Evolutionary conservation across 2,888 invertebrate species (phyloP), one percentile per base, ranked within the genome.

Genomic region (Ectropis crepuscularia): DNA sequence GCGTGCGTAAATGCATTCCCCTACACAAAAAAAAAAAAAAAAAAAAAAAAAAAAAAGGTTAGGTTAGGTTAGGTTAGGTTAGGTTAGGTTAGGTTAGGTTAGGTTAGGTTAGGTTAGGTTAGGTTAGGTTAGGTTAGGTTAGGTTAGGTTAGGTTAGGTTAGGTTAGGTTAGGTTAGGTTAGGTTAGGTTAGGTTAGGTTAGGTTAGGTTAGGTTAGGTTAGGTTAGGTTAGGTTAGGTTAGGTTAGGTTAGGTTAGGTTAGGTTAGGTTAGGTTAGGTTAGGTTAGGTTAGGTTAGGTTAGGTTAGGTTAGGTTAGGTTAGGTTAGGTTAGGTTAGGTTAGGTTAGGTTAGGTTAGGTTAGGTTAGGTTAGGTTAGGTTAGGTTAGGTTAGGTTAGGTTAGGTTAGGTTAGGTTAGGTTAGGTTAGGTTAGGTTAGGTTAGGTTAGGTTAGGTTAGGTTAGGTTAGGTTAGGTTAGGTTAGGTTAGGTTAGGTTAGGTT

Each of bases 31-130:
- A n/a, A n/a, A n/a, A n/a, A n/a, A n/a, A n/a, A n/a, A n/a, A n/a
- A n/a, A n/a, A n/a, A n/a, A n/a, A n/a, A n/a, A n/a, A n/a, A n/a
- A n/a, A n/a, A n/a, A n/a, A n/a, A 12, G 39, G 47, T 39, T 63
- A 58, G 64, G 62, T 64, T 64, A 64, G 61, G 63, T 66, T 63
- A 66, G 66, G 58, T 61, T 61, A 63, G 64, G 69, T 61, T 69
- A 61, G 61, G 63, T 64, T 62, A 62, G 62, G 62, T 63, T 67
- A 63, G 63, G 67, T 57, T 60, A 61, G 63, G 63, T 63, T 57
- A 61, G 61, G 70, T 65, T 65, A 66, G 61, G 60, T 50, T 51
- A 61, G 54, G 59, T 62, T 62, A 62, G 59, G 62, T 66, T 62
- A 58, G 59, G 51, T 55, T 63, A 66, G 60, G 55, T 61, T 60